These are phyloP conservation scores for Rhorus exstirpatorius DNA, from an alignment of 2,888 invertebrate genomes.

Conservation along the genomic window DNA sequence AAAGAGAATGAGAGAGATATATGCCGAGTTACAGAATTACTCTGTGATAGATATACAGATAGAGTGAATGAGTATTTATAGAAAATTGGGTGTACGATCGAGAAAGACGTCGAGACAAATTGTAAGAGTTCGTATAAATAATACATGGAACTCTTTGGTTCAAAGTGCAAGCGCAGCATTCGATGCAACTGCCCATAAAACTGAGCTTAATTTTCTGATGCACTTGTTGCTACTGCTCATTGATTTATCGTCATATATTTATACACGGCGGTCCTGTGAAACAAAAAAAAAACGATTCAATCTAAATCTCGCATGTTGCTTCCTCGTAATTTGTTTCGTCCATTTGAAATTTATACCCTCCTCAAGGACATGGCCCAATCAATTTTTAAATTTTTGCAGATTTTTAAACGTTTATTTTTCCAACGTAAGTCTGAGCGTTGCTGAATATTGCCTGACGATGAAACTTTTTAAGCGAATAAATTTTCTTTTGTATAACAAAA, in stretches of 20 bases:
- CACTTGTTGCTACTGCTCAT: conserved; percentile 41
- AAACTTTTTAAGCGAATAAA: no score
- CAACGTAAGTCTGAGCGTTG: no score
- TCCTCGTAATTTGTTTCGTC: no score
- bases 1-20: conserved; percentile 4
- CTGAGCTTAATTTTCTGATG: neutral
- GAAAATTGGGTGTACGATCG: conserved; percentile 49
- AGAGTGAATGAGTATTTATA: conserved; percentile 51
- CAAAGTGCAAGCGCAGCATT: conserved; percentile 16
- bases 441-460: no score
- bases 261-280: no score
- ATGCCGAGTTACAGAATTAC: conserved; percentile 21
- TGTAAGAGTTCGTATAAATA: conserved; percentile 37
- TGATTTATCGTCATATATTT: conserved; percentile 12
- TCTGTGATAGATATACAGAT: conserved; percentile 42
- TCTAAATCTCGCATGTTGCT: no score
- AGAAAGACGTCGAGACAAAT: conserved; percentile 18
- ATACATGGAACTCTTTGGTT: conserved; percentile 27
- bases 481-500: no score
- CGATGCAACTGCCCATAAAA: conserved; percentile 6
- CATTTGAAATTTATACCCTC: no score
- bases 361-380: no score
- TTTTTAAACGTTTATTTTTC: no score
- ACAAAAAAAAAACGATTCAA: no score
- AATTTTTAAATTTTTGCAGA: no score